These are phyloP conservation scores for Geothlypis trichas DNA, from an alignment of 2,113 vertebrate species.

Conservation along the genomic window DNA sequence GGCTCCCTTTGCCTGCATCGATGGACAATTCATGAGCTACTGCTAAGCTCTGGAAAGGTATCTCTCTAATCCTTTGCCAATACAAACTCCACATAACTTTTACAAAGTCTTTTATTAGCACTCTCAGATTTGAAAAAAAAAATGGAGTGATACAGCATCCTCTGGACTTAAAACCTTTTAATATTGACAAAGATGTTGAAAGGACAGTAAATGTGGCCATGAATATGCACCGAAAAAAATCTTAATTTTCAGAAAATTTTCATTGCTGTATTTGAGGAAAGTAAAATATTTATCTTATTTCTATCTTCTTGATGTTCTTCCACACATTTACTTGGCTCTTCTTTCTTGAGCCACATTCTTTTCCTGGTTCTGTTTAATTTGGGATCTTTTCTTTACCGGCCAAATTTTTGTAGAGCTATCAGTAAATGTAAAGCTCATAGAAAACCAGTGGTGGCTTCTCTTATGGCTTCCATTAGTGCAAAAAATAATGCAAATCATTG, in stretches of 20 bases:
- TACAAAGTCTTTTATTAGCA: constrained; percentile 41
- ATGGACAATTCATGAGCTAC: constrained; percentile 58
- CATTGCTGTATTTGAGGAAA: background rate
- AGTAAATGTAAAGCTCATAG: background rate
- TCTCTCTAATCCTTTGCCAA: constrained; percentile 62
- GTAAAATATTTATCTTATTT: background rate
- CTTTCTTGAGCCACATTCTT: background rate
- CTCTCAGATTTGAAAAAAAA: constrained; percentile 35
- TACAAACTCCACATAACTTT: constrained; percentile 56
- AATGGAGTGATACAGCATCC: constrained; percentile 5
- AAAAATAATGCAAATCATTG: background rate
- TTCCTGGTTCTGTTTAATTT: background rate
- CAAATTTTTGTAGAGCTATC: background rate
- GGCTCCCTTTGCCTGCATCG: constrained; percentile 43
- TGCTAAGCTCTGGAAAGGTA: constrained; percentile 61
- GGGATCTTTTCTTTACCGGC: background rate
- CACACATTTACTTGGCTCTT: background rate
- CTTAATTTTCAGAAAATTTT: background rate
- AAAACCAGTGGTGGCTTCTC: background rate
- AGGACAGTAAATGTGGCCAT: background rate
- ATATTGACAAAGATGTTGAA: background rate
- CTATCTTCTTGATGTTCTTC: background rate
- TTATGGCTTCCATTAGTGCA: background rate
- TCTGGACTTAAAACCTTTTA: constrained; percentile 19
- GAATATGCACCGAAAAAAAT: background rate